Evolutionary conservation across 2,888 invertebrate genomes (phyloP), one percentile per base, ranked within the genome.

Genomic region (Scaptomyza flava): DNA sequence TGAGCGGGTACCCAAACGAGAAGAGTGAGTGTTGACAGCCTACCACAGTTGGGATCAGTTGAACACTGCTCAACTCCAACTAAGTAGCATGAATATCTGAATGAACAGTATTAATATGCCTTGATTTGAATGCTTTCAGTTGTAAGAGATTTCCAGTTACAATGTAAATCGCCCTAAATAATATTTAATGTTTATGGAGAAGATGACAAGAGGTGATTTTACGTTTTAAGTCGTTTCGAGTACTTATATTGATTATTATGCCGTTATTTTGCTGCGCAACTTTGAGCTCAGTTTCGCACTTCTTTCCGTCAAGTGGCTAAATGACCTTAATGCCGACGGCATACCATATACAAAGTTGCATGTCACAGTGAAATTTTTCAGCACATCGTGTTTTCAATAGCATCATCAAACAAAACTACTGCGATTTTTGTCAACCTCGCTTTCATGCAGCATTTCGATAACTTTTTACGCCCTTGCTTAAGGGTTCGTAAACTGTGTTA

Each of bases 1-100:
- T 87, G 83, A 81, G 85, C 72, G 59, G 56, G 51, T 50, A 43
- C 43, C 57, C 34, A 4, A 9, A 41, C 38, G 41, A 38, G 38
- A 14, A 38, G 14, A 3, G 14, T 14, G 17, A 41, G 41, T 58
- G 50, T 47, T 52, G 65, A 30, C 9, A 30, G 17, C 31, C 11
- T 42, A 31, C 12, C n/a, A 8, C 34, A 42, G 45, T 57, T 38
- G 41, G 57, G 36, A 36, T 69, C 70, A 47, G 31, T 31, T 27
- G 3, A 23, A 14, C 34, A 45, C 43, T 17, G n/a, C 23, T 14
- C 23, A 41, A n/a, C 57, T 27, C 12, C 48, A 20, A 27, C 34
- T 11, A 38, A 23, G 64, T 11, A 43, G 34, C 38, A 46, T 60
- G 57, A 48, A 23, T 48, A 48, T 36, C 6, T 14, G 3, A 41